These are phyloP conservation scores for Coelopa pilipes DNA, from an alignment of 2,888 invertebrate genomes.

Conservation along the genomic window DNA sequence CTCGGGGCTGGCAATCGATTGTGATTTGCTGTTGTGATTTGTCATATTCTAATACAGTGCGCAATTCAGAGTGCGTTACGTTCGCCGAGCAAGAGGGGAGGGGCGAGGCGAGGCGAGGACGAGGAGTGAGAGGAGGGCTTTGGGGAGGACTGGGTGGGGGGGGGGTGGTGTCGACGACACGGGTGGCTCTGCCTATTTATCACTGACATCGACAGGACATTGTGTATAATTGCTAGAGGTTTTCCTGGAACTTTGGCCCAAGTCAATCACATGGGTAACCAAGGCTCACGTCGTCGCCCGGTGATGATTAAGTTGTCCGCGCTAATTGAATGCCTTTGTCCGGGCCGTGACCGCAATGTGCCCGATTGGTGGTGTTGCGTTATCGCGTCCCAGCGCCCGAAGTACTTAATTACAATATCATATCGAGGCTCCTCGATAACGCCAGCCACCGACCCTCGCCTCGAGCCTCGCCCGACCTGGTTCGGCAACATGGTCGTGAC, in stretches of 20 bases:
- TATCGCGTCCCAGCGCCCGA: no score
- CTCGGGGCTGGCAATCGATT: neutral
- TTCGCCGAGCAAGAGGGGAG: neutral
- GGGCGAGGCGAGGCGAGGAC: neutral
- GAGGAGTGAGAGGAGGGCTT: neutral
- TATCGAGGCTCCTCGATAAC: no score
- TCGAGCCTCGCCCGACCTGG: no score
- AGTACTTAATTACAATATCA: no score
- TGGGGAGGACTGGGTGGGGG: neutral
- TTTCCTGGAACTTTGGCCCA: neutral
- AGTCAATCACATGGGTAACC: no score
- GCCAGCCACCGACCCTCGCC: no score
- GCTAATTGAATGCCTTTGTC: no score
- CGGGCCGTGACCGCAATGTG: no score
- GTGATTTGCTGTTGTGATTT: neutral
- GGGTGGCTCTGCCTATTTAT: slow-evolving; percentile 5
- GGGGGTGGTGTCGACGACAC: neutral
- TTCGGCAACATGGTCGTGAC: no score
- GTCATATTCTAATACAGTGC: slow-evolving; percentile 4
- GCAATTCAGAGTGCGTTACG: neutral
- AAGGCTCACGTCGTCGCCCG: no score
- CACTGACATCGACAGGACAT: slow-evolving; percentile 27
- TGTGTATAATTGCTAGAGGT: slow-evolving; percentile 5
- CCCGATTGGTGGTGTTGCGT: no score
- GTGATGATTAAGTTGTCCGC: no score